Percentiles rank a stretch among this genome's conserved stretches.
Conservation (phyloP, 2,888 invertebrate species). For the Epinotia bilunana region DNA sequence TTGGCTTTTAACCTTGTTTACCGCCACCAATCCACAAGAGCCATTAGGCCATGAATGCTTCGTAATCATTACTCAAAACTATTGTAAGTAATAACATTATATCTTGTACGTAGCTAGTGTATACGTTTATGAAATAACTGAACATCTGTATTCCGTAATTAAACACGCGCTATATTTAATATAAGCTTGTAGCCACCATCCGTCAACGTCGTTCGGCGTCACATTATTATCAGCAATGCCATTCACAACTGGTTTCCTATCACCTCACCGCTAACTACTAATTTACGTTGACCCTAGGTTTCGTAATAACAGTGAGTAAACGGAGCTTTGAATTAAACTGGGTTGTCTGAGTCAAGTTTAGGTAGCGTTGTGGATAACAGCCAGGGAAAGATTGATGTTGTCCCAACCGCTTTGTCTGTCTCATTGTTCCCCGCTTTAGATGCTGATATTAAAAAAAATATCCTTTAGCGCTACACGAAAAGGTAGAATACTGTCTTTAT, state of each 20-base stretch:
- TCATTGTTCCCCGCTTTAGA: constrained; percentile 54
- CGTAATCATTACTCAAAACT: too few relatives aligned
- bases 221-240: constrained; percentile 52
- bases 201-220: constrained; percentile 56
- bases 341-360: background rate
- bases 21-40: too few relatives aligned
- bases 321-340: background rate
- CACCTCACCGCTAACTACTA: background rate
- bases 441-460: constrained; percentile 56
- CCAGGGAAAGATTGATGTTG: constrained; percentile 58
- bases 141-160: constrained; percentile 45
- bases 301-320: background rate
- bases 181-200: constrained; percentile 50
- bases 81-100: too few relatives aligned
- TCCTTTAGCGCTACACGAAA: constrained; percentile 36
- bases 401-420: constrained; percentile 56
- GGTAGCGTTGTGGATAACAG: background rate
- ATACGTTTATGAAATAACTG: constrained; percentile 14
- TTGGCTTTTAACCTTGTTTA: too few relatives aligned
- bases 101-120: background rate
- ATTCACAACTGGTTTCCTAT: background rate
- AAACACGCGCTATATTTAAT: constrained; percentile 55
- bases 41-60: too few relatives aligned
- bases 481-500: background rate
- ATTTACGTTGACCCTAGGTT: too few relatives aligned